Evolutionary conservation across 64 coral and sea anemone species (phyloP).

Genomic region (Stichodactyla mertensii): DNA sequence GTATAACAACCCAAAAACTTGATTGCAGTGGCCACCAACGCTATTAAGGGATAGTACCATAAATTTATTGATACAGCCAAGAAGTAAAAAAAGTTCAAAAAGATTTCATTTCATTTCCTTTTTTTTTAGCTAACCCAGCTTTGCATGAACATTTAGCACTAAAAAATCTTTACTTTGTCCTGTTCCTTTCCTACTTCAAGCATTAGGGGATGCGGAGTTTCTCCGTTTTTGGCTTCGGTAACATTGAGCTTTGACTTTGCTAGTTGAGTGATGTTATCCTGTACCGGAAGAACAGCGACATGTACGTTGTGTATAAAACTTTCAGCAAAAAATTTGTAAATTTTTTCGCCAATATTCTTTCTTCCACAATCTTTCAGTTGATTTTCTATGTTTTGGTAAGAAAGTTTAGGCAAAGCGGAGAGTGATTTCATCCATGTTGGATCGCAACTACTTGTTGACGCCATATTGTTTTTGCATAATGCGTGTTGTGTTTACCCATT

Average conservation of each 20-base stretch:
- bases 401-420: too few relatives aligned
- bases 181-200: background rate
- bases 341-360: conserved; percentile 36
- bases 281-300: background rate
- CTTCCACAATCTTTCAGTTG: background rate
- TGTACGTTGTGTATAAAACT: conserved; percentile 8
- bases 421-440: too few relatives aligned
- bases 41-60: background rate
- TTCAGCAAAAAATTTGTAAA: conserved; percentile 27
- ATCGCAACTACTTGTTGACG: too few relatives aligned
- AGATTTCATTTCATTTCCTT: background rate
- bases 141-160: background rate
- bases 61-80: background rate
- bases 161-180: background rate
- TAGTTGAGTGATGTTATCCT: background rate
- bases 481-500: too few relatives aligned
- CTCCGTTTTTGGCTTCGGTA: conserved; percentile 17
- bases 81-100: background rate
- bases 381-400: conserved; percentile 25
- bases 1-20: conserved; percentile 21
- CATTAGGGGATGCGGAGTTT: too few relatives aligned
- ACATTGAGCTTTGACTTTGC: conserved; percentile 1
- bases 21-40: conserved; percentile 30
- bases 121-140: background rate
- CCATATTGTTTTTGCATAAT: too few relatives aligned